These are phyloP conservation scores for Drosophila ironensis DNA, from an alignment of 1,140 invertebrate species.

Conservation along the genomic window DNA sequence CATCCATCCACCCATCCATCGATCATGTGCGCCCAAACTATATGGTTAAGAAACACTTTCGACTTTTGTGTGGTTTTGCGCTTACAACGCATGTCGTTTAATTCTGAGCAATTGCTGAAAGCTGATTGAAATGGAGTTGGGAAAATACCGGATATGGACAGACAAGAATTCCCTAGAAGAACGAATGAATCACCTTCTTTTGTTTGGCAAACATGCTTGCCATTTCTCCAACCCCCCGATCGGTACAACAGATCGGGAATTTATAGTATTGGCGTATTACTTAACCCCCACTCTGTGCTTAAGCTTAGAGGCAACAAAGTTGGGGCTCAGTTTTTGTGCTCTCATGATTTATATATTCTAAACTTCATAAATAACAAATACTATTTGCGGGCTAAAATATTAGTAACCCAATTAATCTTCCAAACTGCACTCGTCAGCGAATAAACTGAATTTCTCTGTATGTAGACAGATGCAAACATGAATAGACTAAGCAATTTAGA, in stretches of 20 bases:
- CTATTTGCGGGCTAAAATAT: too few species aligned
- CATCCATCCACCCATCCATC: neutral
- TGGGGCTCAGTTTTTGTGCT: too few species aligned
- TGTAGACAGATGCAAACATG: too few species aligned
- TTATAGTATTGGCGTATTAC: neutral
- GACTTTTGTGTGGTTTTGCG: too few species aligned
- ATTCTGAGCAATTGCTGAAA: neutral
- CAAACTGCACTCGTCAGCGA: too few species aligned
- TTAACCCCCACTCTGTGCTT: conserved; percentile 3
- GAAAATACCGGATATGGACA: conserved; percentile 22
- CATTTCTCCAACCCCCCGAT: neutral
- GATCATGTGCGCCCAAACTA: conserved; percentile 24
- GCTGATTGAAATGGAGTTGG: conserved; percentile 4
- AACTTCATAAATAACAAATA: neutral
- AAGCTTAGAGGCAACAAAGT: neutral
- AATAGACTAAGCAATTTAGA: too few species aligned
- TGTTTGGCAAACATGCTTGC: conserved; percentile 25
- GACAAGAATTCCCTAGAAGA: too few species aligned
- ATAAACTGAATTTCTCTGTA: too few species aligned
- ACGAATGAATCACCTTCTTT: too few species aligned
- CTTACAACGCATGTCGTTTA: conserved; percentile 44
- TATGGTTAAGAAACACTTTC: conserved; percentile 39
- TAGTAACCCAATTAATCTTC: too few species aligned
- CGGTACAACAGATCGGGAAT: neutral
- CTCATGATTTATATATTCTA: conserved; percentile 5